These are phyloP conservation scores for Corvus cornix DNA, from an alignment of 2,113 vertebrate species.

Conservation along the genomic window DNA sequence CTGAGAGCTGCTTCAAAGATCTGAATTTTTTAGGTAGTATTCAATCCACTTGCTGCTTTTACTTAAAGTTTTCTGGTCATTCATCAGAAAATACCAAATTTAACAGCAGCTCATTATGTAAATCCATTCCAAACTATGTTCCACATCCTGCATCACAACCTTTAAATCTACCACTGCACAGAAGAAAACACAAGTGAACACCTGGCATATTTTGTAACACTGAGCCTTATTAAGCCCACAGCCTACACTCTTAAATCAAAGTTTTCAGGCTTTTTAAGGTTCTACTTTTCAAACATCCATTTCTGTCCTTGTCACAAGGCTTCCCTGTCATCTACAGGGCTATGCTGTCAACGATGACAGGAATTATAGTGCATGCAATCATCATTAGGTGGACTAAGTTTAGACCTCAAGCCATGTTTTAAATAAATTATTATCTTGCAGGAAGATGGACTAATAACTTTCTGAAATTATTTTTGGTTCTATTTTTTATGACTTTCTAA, in stretches of 20 bases:
- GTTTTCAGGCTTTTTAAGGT: not conserved
- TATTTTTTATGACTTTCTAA: not conserved
- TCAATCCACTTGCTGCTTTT: not conserved
- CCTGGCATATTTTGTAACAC: not conserved
- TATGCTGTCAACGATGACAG: not conserved
- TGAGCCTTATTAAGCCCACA: not conserved
- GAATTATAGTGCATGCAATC: not conserved
- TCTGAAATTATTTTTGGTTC: not conserved
- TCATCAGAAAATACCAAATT: not conserved
- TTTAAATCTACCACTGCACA: not conserved
- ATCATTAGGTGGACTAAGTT: not conserved
- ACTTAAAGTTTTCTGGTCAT: not conserved
- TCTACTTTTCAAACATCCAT: not conserved
- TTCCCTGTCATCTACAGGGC: not conserved
- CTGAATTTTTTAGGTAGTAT: not conserved
- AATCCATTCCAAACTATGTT: not conserved
- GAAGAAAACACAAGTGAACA: not conserved
- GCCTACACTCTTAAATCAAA: not conserved
- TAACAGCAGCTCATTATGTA: constrained; percentile 10
- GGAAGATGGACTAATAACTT: not conserved
- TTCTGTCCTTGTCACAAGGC: not conserved
- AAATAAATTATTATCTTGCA: not conserved
- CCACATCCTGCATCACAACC: not conserved
- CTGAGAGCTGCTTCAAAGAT: not conserved
- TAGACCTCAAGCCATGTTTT: not conserved